Evolutionary conservation across 2,888 invertebrate species (phyloP).

Genomic region (Pycnomerus fuliginosus): DNA sequence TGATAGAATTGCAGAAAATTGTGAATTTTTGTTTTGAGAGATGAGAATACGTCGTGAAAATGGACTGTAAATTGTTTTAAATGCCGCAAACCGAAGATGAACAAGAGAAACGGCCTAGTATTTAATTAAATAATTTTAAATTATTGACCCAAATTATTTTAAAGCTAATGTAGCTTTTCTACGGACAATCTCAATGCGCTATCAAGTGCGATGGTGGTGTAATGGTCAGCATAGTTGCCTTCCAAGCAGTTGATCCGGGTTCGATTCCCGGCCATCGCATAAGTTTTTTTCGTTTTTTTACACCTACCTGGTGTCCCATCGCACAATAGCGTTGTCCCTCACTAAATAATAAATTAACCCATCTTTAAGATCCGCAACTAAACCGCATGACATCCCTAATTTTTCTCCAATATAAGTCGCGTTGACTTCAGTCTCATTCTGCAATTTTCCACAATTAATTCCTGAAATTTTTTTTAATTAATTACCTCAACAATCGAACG

Average conservation of each 20-base stretch:
- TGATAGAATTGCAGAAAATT: no score
- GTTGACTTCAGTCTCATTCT: constrained; percentile 22
- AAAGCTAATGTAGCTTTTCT: background rate
- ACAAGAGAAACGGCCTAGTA: no score
- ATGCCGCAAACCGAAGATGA: no score
- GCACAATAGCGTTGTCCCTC: constrained; percentile 52
- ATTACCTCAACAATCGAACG: no score
- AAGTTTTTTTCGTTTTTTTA: constrained; percentile 10
- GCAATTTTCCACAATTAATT: no score
- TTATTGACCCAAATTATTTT: no score
- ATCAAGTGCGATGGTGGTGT: constrained; percentile 52
- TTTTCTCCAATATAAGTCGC: constrained; percentile 49
- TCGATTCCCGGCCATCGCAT: constrained; percentile 55
- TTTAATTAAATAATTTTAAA: no score
- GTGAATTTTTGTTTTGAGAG: no score
- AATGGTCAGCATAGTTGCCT: constrained; percentile 56
- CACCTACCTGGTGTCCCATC: constrained; percentile 51
- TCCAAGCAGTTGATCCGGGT: constrained; percentile 56
- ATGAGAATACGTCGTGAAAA: no score
- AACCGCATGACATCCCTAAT: constrained; percentile 51
- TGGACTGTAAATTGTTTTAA: no score
- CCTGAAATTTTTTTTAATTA: no score
- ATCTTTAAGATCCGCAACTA: constrained; percentile 49
- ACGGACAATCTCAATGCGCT: background rate
- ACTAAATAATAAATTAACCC: constrained; percentile 53